phyloP scores from a whole-genome alignment of 64 coral and sea anemone species.

The Astreopora myriophthalma region DNA sequence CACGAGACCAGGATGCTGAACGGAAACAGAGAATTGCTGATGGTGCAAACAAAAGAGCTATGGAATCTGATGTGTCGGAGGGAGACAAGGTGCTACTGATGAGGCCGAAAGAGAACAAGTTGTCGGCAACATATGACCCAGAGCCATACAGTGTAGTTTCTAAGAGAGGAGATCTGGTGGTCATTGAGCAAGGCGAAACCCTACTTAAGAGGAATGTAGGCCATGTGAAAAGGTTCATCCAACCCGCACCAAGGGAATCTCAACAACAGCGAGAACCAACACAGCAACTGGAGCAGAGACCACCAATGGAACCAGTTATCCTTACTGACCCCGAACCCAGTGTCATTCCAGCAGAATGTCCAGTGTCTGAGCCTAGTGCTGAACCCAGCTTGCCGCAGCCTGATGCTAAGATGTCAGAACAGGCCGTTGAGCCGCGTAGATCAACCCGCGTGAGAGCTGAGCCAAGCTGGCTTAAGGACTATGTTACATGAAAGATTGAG shows the following conservation, averaged over 20 bases:
- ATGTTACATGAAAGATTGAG: not conserved
- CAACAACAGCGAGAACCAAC: not conserved
- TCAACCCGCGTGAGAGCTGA: not conserved
- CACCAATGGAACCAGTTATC: not conserved
- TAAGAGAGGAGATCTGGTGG: too few species aligned
- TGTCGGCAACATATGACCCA: conserved; percentile 9
- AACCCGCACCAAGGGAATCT: not conserved
- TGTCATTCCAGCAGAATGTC: not conserved
- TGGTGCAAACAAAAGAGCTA: conserved; percentile 17
- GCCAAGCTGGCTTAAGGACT: conserved; percentile 7
- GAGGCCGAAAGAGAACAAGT: conserved; percentile 10
- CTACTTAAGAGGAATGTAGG: not conserved
- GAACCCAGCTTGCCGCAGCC: not conserved
- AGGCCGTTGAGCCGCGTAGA: not conserved
- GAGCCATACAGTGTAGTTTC: conserved; percentile 10
- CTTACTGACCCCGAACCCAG: not conserved
- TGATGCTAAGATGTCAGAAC: not conserved
- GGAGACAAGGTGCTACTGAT: conserved; percentile 9
- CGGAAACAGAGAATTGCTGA: conserved; percentile 24
- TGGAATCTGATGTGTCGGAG: conserved; percentile 8
- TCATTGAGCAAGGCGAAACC: conserved; percentile 36
- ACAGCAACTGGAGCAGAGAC: not conserved
- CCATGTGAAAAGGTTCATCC: not conserved
- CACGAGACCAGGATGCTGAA: conserved; percentile 6
- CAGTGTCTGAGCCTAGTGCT: not conserved